phyloP scores from a whole-genome alignment of 1,140 invertebrate species.

The Mamestra configurata region DNA sequence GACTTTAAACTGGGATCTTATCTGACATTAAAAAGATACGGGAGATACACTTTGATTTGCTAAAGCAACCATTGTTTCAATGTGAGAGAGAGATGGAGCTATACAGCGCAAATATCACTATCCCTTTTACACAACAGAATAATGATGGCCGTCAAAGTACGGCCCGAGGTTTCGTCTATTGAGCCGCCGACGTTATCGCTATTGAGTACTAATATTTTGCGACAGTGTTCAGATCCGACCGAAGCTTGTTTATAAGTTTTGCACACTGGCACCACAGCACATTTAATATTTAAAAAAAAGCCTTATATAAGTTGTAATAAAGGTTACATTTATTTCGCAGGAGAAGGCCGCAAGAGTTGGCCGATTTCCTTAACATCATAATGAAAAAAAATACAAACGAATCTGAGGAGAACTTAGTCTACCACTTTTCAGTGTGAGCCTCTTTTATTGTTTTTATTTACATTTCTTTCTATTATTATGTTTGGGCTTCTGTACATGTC shows the following conservation, averaged over 20 bases:
- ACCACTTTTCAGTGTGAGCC: slow-evolving; percentile 89
- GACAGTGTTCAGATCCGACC: background rate
- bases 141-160: too few species aligned
- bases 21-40: too few species aligned
- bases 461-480: slow-evolving; percentile 59
- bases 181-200: too few species aligned
- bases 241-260: background rate
- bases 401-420: slow-evolving; percentile 86
- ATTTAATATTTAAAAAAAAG: background rate
- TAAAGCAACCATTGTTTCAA: too few species aligned
- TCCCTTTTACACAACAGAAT: too few species aligned
- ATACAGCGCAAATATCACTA: too few species aligned
- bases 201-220: background rate
- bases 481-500: slow-evolving; percentile 61
- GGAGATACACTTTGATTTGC: too few species aligned
- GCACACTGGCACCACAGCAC: background rate
- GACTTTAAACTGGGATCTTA: too few species aligned
- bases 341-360: slow-evolving; percentile 86
- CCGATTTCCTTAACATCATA: slow-evolving; percentile 87
- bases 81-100: too few species aligned
- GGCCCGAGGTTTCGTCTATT: too few species aligned
- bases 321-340: slow-evolving; percentile 80
- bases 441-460: slow-evolving; percentile 75
- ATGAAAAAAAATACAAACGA: slow-evolving; percentile 79
- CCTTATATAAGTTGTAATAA: slow-evolving; percentile 41